phyloP scores from a whole-genome alignment of 2,888 invertebrate genomes.

The Lithophane semibrunnea region DNA sequence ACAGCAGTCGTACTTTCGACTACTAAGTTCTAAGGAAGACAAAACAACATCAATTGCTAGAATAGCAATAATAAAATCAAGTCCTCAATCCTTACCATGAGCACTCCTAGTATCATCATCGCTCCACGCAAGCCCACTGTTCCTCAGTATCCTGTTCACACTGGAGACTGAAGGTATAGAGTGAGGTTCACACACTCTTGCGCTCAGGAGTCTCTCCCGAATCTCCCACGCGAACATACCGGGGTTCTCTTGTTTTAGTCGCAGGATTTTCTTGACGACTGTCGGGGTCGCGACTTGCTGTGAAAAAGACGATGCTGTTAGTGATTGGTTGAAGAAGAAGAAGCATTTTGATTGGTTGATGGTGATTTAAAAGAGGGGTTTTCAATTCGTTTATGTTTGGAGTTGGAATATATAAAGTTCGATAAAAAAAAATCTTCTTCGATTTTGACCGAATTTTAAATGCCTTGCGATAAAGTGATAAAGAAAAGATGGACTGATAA shows the following conservation, averaged over 20 bases:
- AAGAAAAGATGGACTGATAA: too few relatives aligned
- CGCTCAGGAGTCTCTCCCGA: constrained; percentile 96
- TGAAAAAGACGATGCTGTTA: constrained; percentile 69
- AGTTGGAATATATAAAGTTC: too few relatives aligned
- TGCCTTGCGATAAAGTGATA: too few relatives aligned
- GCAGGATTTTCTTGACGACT: constrained; percentile 98
- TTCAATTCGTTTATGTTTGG: constrained; percentile 1
- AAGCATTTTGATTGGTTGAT: background rate
- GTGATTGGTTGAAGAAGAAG: background rate
- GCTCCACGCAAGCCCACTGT: constrained; percentile 95
- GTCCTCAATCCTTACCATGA: constrained; percentile 76
- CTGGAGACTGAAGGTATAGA: constrained; percentile 98
- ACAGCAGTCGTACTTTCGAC: background rate
- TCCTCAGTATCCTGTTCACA: constrained; percentile 97
- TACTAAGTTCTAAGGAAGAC: too few relatives aligned
- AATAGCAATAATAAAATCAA: too few relatives aligned
- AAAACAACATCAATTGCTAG: too few relatives aligned
- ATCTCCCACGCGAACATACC: constrained; percentile 99
- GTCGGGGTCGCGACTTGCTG: constrained; percentile 99
- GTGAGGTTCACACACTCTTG: constrained; percentile 97
- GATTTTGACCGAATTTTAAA: too few relatives aligned
- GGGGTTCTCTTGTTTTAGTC: constrained; percentile 98
- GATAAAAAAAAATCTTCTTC: too few relatives aligned
- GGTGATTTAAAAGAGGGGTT: background rate
- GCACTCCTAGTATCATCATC: constrained; percentile 89